These are phyloP conservation scores for Emydura subglobosa DNA, from an alignment of 2,113 vertebrate species.

Conservation along the genomic window DNA sequence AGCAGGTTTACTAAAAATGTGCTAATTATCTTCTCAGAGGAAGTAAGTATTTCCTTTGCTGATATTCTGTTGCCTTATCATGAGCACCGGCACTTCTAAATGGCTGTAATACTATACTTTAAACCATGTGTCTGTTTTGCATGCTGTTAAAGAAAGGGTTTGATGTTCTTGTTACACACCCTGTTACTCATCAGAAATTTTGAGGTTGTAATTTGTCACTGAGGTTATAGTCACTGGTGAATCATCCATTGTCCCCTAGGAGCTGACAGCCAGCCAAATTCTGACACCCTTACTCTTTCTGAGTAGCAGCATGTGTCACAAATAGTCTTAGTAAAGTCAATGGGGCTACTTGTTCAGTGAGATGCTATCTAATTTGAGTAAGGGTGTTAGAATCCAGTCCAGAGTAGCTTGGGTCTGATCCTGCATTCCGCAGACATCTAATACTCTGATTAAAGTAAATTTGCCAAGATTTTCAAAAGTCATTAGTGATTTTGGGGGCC, in stretches of 20 bases:
- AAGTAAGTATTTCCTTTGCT: not conserved
- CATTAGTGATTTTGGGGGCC: rapidly evolving
- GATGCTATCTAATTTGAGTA: rapidly evolving
- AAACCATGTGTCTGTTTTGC: rapidly evolving
- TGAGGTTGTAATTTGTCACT: constrained; percentile 6
- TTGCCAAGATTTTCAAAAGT: not conserved
- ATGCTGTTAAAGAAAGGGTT: not conserved
- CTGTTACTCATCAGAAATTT: constrained; percentile 50
- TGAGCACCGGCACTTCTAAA: not conserved
- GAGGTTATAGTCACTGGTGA: constrained; percentile 29
- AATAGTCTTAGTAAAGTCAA: not conserved
- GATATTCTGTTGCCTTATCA: not conserved
- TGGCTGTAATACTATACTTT: not conserved
- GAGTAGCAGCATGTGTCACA: not conserved
- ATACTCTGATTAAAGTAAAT: not conserved
- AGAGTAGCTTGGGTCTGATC: not conserved
- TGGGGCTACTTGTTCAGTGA: rapidly evolving
- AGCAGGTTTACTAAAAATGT: not conserved
- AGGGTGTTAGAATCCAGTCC: not conserved
- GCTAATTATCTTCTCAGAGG: constrained; percentile 2
- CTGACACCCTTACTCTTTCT: not conserved
- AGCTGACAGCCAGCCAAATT: not conserved
- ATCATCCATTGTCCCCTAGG: not conserved
- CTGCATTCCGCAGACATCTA: not conserved
- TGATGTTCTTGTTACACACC: not conserved